Percentiles rank a stretch among this genome's conserved stretches.
Conservation (phyloP, 2,113 vertebrate species). For the Tringa solitaria region DNA sequence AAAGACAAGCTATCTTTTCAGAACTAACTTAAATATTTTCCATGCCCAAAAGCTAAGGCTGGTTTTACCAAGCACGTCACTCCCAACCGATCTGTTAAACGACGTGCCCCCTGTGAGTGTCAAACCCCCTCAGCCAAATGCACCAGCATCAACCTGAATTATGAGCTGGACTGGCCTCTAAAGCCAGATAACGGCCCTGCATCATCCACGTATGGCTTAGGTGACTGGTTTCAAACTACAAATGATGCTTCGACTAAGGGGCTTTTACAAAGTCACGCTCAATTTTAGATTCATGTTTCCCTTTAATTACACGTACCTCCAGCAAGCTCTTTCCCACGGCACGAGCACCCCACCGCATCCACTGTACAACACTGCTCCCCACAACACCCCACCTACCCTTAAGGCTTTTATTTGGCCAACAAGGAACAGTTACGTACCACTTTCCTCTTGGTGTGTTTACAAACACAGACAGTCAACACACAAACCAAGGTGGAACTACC, state of each 20-base stretch:
- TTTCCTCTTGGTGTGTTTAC: background rate
- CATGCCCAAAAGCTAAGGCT: background rate
- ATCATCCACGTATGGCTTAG: rapidly evolving
- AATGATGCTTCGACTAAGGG: background rate
- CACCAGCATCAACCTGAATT: background rate
- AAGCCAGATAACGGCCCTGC: background rate
- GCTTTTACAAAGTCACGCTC: background rate
- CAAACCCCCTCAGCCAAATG: background rate
- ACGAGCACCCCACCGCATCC: background rate
- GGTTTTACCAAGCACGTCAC: background rate
- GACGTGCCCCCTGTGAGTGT: background rate
- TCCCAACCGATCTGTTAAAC: background rate
- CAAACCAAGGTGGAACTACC: background rate
- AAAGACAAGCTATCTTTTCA: background rate
- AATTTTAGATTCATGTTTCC: background rate
- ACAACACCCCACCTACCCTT: background rate
- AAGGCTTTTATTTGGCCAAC: background rate
- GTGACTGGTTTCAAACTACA: background rate
- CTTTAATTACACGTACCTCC: background rate
- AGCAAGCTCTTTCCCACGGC: background rate
- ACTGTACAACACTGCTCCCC: background rate
- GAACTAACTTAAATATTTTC: background rate
- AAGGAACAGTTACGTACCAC: background rate
- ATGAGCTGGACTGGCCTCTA: background rate
- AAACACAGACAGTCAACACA: background rate